Evolutionary conservation across 2,113 vertebrate species (phyloP).

Genomic region (Oryzias celebensis): DNA sequence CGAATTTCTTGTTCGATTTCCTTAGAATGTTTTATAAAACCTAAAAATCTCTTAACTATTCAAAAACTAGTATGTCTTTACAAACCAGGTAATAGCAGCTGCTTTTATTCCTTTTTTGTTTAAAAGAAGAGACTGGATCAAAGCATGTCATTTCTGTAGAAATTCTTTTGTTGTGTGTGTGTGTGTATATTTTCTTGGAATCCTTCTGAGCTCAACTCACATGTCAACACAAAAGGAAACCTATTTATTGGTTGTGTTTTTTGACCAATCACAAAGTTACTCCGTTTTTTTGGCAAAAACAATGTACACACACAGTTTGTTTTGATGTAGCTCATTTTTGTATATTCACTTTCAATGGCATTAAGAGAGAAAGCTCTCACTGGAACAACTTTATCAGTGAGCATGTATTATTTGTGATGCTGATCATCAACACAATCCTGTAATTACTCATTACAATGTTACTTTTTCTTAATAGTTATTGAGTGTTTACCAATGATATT

Average conservation of each 20-base stretch:
- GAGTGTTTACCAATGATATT: constrained; percentile 36
- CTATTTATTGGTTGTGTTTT: constrained; percentile 40
- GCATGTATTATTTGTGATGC: constrained; percentile 43
- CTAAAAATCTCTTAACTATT: constrained; percentile 68
- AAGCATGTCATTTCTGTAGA: constrained; percentile 51
- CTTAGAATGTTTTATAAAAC: constrained; percentile 55
- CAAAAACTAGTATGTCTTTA: constrained; percentile 69
- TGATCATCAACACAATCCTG: constrained; percentile 15
- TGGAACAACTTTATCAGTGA: constrained; percentile 18
- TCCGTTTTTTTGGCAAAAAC: no score
- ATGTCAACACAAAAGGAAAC: constrained; percentile 17
- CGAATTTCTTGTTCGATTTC: constrained; percentile 47
- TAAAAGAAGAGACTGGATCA: constrained; percentile 46
- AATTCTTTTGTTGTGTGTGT: constrained; percentile 41
- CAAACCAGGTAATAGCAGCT: constrained; percentile 56
- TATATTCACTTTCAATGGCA: constrained; percentile 9
- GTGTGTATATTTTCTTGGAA: no score
- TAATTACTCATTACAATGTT: constrained; percentile 19
- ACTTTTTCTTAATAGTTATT: constrained; percentile 42
- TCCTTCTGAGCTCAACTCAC: no score
- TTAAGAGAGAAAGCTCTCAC: neutral
- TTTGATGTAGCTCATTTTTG: no score
- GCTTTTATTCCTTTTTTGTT: constrained; percentile 35
- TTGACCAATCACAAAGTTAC: constrained; percentile 59
- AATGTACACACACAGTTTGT: no score